A percentile compares a stretch with the other conserved stretches of the same genome.
Evolutionary conservation across 2,113 vertebrate genomes (phyloP).

Genomic region (Apteryx mantelli): DNA sequence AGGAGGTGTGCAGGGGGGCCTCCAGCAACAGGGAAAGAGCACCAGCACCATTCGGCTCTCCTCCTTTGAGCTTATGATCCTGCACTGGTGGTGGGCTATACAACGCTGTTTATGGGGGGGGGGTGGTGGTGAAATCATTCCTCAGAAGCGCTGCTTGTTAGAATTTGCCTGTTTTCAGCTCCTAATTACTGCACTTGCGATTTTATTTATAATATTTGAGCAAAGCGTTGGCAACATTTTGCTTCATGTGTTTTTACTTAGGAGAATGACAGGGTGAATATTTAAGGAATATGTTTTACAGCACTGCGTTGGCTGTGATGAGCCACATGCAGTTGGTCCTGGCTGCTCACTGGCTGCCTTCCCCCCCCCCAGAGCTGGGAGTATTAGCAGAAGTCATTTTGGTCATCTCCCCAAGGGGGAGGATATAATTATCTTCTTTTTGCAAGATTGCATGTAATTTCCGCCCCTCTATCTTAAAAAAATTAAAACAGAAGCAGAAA

Average conservation of each 20-base stretch:
- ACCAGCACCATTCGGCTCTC: not conserved
- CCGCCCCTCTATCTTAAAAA: not conserved
- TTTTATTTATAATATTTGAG: not conserved
- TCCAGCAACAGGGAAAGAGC: not conserved
- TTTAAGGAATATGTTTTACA: not conserved
- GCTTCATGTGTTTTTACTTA: not conserved
- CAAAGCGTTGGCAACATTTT: fast-evolving
- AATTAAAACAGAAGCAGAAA: not conserved
- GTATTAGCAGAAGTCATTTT: not conserved
- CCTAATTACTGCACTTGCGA: not conserved
- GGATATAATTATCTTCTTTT: constrained; percentile 40
- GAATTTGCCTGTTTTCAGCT: not conserved
- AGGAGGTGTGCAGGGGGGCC: not conserved
- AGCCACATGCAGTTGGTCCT: not conserved
- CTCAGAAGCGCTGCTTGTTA: not conserved
- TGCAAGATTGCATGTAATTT: constrained; percentile 21
- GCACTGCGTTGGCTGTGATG: not conserved
- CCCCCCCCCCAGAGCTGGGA: not conserved
- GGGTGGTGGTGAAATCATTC: not conserved
- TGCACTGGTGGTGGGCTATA: fast-evolving
- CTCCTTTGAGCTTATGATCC: fast-evolving
- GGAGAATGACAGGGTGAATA: not conserved
- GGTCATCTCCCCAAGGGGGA: not conserved
- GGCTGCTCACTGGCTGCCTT: not conserved
- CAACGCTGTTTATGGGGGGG: fast-evolving